Base-by-base conservation (phyloP, 53 echinoderm and acorn worm species). In the Stichopus horrens region DNA sequence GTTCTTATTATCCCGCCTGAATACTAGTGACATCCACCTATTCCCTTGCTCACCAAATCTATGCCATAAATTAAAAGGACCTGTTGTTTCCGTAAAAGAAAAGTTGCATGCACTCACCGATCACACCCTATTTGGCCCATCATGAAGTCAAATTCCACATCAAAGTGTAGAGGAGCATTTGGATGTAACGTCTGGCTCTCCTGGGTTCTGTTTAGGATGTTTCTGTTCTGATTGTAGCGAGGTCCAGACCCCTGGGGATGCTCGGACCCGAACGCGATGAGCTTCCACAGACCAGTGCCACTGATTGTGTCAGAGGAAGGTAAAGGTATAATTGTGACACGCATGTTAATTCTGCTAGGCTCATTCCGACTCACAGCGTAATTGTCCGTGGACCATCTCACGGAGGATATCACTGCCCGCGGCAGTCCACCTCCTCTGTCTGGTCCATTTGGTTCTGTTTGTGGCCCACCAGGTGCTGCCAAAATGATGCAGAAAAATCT, bases 61-160 rank as follows among this genome's bases (percentile, higher is more conserved):
- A 0, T 3, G 3, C 68, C 11, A 11, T 67, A 67, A 67, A 67
- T 67, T 37, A n/a, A 11, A 14, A 1, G 68, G 4, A 67, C n/a
- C n/a, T 67, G 1, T 11, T 3, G 3, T 67, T n/a, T 67, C 68
- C 13, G 3, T 67, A 14, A 67, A 14, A 67, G 1, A 67, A 0
- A 14, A 67, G n/a, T 0, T 67, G n/a, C 68, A 67, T 67, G 14
- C 37, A 37, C 85, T 85, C 65, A 85, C 85, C 85, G 16, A 85
- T 85, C 85, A 52, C 85, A 85, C 8, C 85, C 85, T 16, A 85
- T 59, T 23, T 85, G 85, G 60, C 85, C 85, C 10, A 85, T 85
- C 52, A 65, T 59, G 52, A 67, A 85, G 7, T 85, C 85, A 65
- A 85, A 85, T 18, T 68, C 68, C 8, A 85, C 85, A 68, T 85